phyloP scores from a whole-genome alignment of 2,113 vertebrate species.

The Coturnix japonica region DNA sequence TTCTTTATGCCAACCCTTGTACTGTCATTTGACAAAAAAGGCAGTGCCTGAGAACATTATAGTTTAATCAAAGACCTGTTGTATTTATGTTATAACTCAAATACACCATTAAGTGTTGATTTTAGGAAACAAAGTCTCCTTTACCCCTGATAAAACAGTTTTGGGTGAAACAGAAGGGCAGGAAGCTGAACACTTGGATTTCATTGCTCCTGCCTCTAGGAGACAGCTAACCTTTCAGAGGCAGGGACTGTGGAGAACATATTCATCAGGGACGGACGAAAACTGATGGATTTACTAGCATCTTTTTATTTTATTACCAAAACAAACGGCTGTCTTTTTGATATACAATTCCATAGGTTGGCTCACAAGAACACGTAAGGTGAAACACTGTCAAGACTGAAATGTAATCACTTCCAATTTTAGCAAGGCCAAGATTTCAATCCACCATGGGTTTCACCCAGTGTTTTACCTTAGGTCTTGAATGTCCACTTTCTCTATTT shows the following conservation, averaged over 20 bases:
- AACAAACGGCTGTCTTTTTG: constrained; percentile 57
- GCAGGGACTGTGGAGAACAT: not conserved
- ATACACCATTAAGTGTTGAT: not conserved
- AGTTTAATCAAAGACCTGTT: not conserved
- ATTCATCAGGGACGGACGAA: constrained; percentile 14
- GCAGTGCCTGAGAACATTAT: not conserved
- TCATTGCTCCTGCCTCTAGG: not conserved
- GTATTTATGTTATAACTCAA: not conserved
- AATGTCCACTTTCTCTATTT: not conserved
- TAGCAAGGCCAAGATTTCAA: not conserved
- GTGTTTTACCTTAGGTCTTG: not conserved
- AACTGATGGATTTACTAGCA: constrained; percentile 37
- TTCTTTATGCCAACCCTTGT: not conserved
- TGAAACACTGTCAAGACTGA: constrained; percentile 28
- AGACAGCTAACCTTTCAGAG: constrained; percentile 11
- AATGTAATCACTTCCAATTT: constrained; percentile 21
- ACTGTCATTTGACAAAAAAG: not conserved
- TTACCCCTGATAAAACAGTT: not conserved
- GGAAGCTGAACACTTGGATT: not conserved
- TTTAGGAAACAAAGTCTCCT: not conserved
- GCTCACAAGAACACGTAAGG: not conserved
- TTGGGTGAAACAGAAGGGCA: not conserved
- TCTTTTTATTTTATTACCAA: constrained; percentile 54
- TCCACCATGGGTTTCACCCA: not conserved
- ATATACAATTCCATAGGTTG: constrained; percentile 21